Evolutionary conservation across 2,797 vertebrate species (phyloP).

Genomic region (Adelosebastes latens): DNA sequence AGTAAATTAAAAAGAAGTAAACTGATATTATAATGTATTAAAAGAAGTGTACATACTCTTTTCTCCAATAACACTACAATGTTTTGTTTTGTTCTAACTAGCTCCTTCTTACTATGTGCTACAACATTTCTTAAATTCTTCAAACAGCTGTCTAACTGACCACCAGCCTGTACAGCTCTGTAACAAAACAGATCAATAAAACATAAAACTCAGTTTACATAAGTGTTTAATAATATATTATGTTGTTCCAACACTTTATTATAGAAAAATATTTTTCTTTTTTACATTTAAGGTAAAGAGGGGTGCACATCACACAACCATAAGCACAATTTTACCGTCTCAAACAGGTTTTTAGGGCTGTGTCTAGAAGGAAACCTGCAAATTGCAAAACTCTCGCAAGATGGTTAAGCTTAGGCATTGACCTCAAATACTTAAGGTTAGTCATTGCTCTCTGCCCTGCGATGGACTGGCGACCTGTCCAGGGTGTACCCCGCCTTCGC

Average conservation of each 20-base stretch:
- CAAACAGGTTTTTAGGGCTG: background rate
- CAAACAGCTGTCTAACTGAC: background rate
- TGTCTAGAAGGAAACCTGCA: too few relatives aligned
- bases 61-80: background rate
- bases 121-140: background rate
- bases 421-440: too few relatives aligned
- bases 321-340: background rate
- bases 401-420: too few relatives aligned
- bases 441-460: too few relatives aligned
- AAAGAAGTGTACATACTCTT: too few relatives aligned
- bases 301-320: background rate
- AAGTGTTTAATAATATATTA: conserved; percentile 1
- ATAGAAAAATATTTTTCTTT: background rate
- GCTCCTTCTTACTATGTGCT: background rate
- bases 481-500: too few relatives aligned
- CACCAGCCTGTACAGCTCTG: background rate
- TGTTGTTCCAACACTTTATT: background rate
- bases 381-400: too few relatives aligned
- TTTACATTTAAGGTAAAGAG: background rate
- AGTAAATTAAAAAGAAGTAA: background rate
- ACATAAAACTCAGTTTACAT: background rate
- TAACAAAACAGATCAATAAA: background rate
- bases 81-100: background rate
- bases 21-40: background rate
- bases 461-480: too few relatives aligned